Evolutionary conservation across 2,797 vertebrate species (phyloP).

Genomic region (Xenopus petersii): DNA sequence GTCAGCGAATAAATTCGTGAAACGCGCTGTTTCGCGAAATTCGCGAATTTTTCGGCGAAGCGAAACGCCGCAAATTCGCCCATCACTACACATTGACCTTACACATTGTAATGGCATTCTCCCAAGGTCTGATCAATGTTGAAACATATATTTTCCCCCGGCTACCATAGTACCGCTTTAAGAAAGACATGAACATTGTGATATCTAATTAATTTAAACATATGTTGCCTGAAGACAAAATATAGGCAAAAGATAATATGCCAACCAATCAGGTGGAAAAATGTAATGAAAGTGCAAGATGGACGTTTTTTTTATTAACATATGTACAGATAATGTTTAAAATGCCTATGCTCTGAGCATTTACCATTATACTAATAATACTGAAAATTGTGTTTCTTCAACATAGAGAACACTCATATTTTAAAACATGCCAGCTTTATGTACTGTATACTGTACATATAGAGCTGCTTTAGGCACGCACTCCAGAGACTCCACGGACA

Average conservation of each 20-base stretch:
- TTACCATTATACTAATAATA: no score
- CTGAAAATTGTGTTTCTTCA: no score
- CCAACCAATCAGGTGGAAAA: not conserved
- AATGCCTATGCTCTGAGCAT: not conserved
- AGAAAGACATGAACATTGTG: not conserved
- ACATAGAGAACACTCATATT: no score
- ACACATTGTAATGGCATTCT: not conserved
- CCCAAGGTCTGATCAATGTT: no score
- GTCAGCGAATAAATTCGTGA: no score
- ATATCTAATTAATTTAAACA: conserved; percentile 6
- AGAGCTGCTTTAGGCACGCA: no score
- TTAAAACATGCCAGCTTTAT: no score
- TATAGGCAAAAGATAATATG: not conserved
- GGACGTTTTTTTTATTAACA: not conserved
- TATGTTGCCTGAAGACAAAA: not conserved
- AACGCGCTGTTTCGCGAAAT: no score
- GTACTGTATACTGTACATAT: no score
- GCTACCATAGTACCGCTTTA: not conserved
- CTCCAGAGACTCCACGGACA: no score
- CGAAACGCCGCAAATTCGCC: no score
- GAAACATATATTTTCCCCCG: not conserved
- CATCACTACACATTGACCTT: not conserved
- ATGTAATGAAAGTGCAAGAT: not conserved
- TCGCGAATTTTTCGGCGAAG: no score
- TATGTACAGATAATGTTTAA: not conserved